phyloP scores from a whole-genome alignment of 1,140 invertebrate species.

The Rhyacophila brunnea region DNA sequence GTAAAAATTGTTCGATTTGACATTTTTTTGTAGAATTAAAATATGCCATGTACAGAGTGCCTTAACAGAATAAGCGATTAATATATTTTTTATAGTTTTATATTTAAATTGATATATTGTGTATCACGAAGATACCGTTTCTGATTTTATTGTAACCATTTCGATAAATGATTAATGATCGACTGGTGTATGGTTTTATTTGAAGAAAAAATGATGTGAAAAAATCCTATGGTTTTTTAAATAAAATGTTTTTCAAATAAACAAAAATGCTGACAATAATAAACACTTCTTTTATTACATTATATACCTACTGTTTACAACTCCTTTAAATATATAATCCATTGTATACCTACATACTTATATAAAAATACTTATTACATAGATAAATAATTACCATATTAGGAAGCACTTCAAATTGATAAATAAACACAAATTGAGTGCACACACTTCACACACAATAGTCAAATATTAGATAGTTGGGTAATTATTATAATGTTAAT shows the following conservation, averaged over 20 bases:
- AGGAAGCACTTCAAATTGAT: no score
- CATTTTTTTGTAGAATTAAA: slow-evolving; percentile 27
- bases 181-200: slow-evolving; percentile 13
- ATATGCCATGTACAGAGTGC: slow-evolving; percentile 36
- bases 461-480: no score
- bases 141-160: slow-evolving; percentile 2
- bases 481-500: no score
- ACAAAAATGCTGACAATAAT: slow-evolving; percentile 21
- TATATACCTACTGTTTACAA: not conserved
- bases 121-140: slow-evolving; percentile 14
- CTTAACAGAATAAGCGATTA: slow-evolving; percentile 36
- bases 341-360: no score
- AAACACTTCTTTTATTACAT: slow-evolving; percentile 1
- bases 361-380: no score
- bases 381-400: no score
- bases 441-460: no score
- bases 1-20: slow-evolving; percentile 2
- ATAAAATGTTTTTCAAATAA: slow-evolving; percentile 4
- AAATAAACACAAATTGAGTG: no score
- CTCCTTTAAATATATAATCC: no score
- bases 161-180: not conserved
- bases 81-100: slow-evolving; percentile 36
- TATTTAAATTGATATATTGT: slow-evolving; percentile 33
- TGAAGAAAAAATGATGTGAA: slow-evolving; percentile 10
- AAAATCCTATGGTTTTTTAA: slow-evolving; percentile 12